These are phyloP conservation scores for Balaeniceps rex DNA, from an alignment of 2,113 vertebrate genomes.

Conservation along the genomic window DNA sequence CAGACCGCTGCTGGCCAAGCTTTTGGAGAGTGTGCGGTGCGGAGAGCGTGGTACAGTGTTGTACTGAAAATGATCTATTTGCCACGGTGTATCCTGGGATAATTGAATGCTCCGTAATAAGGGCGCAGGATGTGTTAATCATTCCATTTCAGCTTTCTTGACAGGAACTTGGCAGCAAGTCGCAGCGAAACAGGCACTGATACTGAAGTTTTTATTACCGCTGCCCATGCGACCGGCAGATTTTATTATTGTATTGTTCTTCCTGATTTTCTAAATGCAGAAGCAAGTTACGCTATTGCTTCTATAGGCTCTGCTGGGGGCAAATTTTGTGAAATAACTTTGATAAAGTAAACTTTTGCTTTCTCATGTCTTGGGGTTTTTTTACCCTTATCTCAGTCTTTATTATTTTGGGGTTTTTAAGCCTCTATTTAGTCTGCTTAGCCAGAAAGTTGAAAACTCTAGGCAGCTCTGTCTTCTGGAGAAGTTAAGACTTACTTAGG, in stretches of 20 bases:
- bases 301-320: neutral
- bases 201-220: neutral
- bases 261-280: neutral
- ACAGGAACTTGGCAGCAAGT: neutral
- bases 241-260: neutral
- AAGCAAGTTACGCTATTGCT: neutral
- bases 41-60: neutral
- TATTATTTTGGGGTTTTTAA: neutral
- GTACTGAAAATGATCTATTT: neutral
- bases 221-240: neutral
- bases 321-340: neutral
- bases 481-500: neutral
- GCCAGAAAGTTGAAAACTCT: neutral
- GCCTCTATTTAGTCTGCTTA: neutral
- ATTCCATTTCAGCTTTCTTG: neutral
- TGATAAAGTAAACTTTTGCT: neutral
- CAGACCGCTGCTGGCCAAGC: rapidly evolving
- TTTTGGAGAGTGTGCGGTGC: rapidly evolving
- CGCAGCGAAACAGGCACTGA: neutral
- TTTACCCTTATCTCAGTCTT: neutral
- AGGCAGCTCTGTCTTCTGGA: neutral
- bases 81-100: neutral
- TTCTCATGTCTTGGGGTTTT: neutral
- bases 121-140: neutral
- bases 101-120: neutral